Evolutionary conservation across 2,797 vertebrate genomes (phyloP).

Genomic region (Eospalax fontanierii): DNA sequence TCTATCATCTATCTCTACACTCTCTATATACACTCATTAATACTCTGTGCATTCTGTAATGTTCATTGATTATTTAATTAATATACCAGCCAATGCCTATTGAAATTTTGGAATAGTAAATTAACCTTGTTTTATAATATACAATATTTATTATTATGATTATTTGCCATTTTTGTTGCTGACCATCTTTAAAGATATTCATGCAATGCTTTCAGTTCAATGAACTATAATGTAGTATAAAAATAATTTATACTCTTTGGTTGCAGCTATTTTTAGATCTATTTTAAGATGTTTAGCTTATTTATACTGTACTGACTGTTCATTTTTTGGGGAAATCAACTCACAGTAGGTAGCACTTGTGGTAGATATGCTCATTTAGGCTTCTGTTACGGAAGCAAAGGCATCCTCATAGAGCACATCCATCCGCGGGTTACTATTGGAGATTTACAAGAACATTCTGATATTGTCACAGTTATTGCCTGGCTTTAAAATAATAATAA

Average conservation of each 20-base stretch:
- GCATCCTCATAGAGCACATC: background rate
- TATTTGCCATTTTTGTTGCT: background rate
- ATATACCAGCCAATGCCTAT: no score
- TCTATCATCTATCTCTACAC: no score
- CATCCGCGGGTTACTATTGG: background rate
- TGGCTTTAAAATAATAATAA: background rate
- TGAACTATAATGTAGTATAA: slow-evolving; percentile 25
- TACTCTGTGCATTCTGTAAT: no score
- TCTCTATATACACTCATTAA: no score
- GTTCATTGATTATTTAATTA: no score
- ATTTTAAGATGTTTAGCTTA: slow-evolving; percentile 22
- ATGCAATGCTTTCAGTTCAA: slow-evolving; percentile 9
- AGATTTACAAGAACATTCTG: background rate
- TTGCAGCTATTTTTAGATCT: slow-evolving; percentile 13
- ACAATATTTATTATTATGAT: background rate
- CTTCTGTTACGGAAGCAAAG: background rate
- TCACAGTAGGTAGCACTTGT: background rate
- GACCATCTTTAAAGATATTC: background rate
- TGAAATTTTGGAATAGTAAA: background rate
- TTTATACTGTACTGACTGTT: background rate
- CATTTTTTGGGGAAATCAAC: background rate
- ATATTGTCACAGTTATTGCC: background rate
- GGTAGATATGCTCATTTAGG: background rate
- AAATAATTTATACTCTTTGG: slow-evolving; percentile 27
- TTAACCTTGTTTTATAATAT: slow-evolving; percentile 45